Evolutionary conservation across 2,888 invertebrate genomes (phyloP), one percentile per base, ranked within the genome.

Genomic region (Cepaea hortensis): DNA sequence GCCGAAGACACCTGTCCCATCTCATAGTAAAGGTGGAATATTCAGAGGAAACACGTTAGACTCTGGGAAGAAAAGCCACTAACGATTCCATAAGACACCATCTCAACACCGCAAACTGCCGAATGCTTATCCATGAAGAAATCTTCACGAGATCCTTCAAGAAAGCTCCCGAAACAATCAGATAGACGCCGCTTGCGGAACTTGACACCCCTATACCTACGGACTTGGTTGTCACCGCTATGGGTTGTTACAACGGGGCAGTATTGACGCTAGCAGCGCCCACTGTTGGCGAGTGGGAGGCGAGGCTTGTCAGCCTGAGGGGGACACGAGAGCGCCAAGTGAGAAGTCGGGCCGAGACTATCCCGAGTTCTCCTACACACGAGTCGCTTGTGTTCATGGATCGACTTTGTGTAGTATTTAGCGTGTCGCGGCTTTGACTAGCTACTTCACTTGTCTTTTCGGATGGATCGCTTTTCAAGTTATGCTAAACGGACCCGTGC

Each of bases 361-460:
- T 50, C 86, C 76, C 83, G n/a, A 61, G 61, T 86, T 77, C 77
- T 73, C 48, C 65, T 61, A 87, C 87, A 87, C 87, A 83, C 79
- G 84, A 80, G 76, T 80, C 23, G 61, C 48, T 79, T 46, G 86
- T 77, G 75, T 82, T 77, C 83, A 86, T 86, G 79, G 83, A 86
- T 77, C 72, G 86, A 79, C 86, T 77, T 75, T 77, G 82, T 83
- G 86, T 86, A 79, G 82, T 77, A 79, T 79, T 70, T 48, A 70
- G 79, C 77, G 85, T 85, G 85, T 85, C 79, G 46, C 61, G 13
- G 23, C 55, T 11, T 18, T n/a, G 46, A 46, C 6, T 48, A 35
- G 65, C 75, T 61, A 75, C 70, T 72, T 46, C 35, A 61, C 35
- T 75, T 48, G 62, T 65, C 35, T 23, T 35, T 23, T 76, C 6